Percentiles rank a stretch among this genome's conserved stretches.
phyloP scores from a whole-genome alignment of 1,140 invertebrate genomes.

The Hermetia illucens region DNA sequence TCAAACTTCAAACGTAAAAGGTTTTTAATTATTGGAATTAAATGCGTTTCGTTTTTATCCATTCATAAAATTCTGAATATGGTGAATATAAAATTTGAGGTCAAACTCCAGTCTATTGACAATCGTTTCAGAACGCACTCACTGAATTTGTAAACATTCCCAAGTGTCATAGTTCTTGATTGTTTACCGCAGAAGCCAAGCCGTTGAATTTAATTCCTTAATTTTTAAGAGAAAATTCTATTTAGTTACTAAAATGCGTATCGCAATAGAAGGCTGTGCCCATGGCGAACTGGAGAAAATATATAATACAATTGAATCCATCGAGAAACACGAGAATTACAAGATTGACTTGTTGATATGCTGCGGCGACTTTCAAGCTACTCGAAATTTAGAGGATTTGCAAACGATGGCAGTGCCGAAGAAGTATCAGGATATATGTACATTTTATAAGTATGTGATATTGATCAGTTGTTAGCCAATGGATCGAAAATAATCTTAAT shows the following conservation, averaged over 20 bases:
- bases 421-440: slow-evolving; percentile 82
- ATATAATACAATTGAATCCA: slow-evolving; percentile 65
- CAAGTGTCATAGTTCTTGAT: too few species aligned
- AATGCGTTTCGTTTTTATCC: too few species aligned
- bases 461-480: neutral
- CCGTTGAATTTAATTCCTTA: too few species aligned
- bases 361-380: slow-evolving; percentile 94
- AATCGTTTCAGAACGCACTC: too few species aligned
- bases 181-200: too few species aligned
- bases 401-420: slow-evolving; percentile 86
- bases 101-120: too few species aligned
- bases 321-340: slow-evolving; percentile 52
- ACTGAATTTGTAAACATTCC: too few species aligned
- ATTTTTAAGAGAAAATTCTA: neutral
- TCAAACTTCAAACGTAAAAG: too few species aligned
- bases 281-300: slow-evolving; percentile 95
- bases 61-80: too few species aligned
- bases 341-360: slow-evolving; percentile 86
- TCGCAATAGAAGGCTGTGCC: slow-evolving; percentile 93
- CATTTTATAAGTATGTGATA: slow-evolving; percentile 81
- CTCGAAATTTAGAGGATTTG: slow-evolving; percentile 64
- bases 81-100: too few species aligned
- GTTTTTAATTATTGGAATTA: too few species aligned
- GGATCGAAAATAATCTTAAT: neutral
- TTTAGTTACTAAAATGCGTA: slow-evolving; percentile 58